Percentiles rank a stretch among this genome's conserved stretches.
phyloP scores from a whole-genome alignment of 1,140 invertebrate genomes.

The Leptinotarsa lineolata region DNA sequence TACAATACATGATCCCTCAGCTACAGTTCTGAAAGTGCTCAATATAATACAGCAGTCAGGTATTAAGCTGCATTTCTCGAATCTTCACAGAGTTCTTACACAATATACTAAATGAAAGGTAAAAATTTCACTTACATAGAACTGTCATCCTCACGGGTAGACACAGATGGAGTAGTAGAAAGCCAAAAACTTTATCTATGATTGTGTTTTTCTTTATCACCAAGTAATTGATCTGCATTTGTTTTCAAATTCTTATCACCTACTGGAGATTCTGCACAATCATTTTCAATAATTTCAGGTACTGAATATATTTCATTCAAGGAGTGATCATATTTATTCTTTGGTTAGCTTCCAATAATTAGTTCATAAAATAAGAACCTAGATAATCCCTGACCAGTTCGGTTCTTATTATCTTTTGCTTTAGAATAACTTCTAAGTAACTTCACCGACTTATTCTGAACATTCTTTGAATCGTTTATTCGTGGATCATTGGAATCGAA shows the following conservation, averaged over 20 bases:
- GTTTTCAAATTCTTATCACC: background rate
- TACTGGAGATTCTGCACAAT: background rate
- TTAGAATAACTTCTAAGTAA: slow-evolving; percentile 20
- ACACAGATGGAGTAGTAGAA: no score
- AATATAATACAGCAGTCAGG: no score
- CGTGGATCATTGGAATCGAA: slow-evolving; percentile 20
- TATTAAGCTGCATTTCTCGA: no score
- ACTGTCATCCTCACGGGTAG: no score
- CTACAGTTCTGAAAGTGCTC: no score
- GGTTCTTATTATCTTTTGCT: slow-evolving; percentile 19
- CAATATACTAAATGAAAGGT: no score
- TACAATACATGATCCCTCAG: no score
- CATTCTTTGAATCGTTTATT: slow-evolving; percentile 7
- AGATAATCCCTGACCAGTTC: slow-evolving; percentile 21
- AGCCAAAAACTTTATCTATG: no score
- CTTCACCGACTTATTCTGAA: slow-evolving; percentile 26
- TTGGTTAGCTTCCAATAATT: slow-evolving; percentile 19
- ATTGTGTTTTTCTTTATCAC: background rate
- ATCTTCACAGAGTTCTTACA: no score
- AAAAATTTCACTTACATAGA: no score
- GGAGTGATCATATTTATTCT: slow-evolving; percentile 22
- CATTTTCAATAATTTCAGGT: background rate
- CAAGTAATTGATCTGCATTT: background rate
- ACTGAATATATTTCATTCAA: background rate
- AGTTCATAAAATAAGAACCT: slow-evolving; percentile 24